A percentile compares a stretch with the other conserved stretches of the same genome.
Evolutionary conservation across 1,140 invertebrate genomes (phyloP).

Genomic region (Scaptomyza pallida): DNA sequence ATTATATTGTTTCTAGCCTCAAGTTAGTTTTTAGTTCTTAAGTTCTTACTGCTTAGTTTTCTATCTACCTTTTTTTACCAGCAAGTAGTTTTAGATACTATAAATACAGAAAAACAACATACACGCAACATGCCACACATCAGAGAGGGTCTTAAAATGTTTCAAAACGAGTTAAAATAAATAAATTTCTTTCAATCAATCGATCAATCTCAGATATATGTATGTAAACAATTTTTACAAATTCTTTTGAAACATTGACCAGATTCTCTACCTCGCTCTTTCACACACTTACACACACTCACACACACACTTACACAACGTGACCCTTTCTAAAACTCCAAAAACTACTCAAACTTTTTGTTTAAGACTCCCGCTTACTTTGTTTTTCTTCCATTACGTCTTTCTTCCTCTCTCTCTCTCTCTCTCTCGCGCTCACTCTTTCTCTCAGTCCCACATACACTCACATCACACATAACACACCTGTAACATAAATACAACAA

Average conservation of each 20-base stretch:
- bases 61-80: conserved; percentile 40
- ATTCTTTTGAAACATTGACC: too few species aligned
- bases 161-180: too few species aligned
- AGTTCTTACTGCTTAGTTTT: conserved; percentile 21
- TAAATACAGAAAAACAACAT: conserved; percentile 2
- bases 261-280: too few species aligned
- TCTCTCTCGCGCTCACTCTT: conserved; percentile 9
- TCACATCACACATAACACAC: conserved; percentile 20
- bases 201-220: too few species aligned
- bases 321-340: background rate
- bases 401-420: conserved; percentile 23
- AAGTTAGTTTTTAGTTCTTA: conserved; percentile 14
- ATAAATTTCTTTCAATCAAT: too few species aligned
- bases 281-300: background rate
- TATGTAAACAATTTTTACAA: too few species aligned
- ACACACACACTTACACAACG: conserved; percentile 1
- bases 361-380: conserved; percentile 2
- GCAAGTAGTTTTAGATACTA: conserved; percentile 54
- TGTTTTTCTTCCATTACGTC: conserved; percentile 10
- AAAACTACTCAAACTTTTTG: conserved; percentile 4
- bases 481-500: conserved; percentile 19
- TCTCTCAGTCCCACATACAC: background rate
- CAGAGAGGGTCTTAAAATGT: too few species aligned
- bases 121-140: background rate
- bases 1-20: conserved; percentile 22